Evolutionary conservation across 2,888 invertebrate species (phyloP), one percentile per base, ranked within the genome.

Genomic region (Dromius quadrimaculatus): DNA sequence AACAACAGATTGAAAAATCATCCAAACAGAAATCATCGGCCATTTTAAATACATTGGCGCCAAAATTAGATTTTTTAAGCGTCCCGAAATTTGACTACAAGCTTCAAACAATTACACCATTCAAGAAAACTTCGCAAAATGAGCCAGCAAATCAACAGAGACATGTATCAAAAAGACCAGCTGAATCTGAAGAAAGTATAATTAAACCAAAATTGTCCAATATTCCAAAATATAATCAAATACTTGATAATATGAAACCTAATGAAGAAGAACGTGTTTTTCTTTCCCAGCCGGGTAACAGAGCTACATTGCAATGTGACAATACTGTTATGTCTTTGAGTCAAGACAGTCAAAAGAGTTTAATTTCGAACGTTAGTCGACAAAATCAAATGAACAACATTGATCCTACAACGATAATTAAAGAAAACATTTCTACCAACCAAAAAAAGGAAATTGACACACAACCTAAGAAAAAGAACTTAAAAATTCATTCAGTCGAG

Each of bases 241-340:
- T 15, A 15, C 13, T 6, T 13, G 41, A 9, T 8, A 23, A 13
- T 28, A 23, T 17, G 11, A 9, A 13, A 11, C 13, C 13, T 6
- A 15, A 54, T 13, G 8, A 13, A 54, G 5, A 15, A 5, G 50
- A 54, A 28, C 32, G 32, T 54, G 0, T 54, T 5, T 54, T 15
- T 23, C 17, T 13, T 8, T 41, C 41, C 15, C 28, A 23, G 15
- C 50, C 1, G 13, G 28, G 15, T 2, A 28, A 15, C 15, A 54
- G 28, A 28, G 28, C 15, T 15, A 5, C 32, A 13, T 54, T 28
- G 5, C 28, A 28, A 54, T 11, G 8, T 13, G 41, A 41, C 1
- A 9, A 54, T 54, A 54, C 11, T 5, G 19, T 47, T 22, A 20
- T 54, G 15, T 28, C 23, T 1, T 54, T 23, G 4, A 54, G 50